Base-by-base conservation (phyloP, 2,888 invertebrate species). In the Helobdella robusta region DNA sequence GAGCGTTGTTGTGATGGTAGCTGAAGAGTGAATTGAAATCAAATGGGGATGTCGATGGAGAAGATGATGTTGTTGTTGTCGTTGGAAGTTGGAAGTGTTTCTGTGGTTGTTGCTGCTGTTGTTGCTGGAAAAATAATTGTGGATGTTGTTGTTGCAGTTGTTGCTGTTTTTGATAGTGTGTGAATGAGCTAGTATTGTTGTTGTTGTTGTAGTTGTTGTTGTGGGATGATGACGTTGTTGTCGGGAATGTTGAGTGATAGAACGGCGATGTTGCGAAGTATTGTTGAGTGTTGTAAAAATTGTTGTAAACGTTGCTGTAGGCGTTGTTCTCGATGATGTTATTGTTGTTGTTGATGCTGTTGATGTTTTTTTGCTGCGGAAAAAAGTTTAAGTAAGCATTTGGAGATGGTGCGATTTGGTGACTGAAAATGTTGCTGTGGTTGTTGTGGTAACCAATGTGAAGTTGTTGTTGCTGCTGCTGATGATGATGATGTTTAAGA, bases 401-500 rank as follows among this genome's bases (percentile, higher is more conserved):
- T 56, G 30, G 25, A 8, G 11, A 56, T n/a, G 23, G 56, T 30
- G 28, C 18, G 56, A 30, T 28, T 25, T 30, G 32, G 28, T 28
- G 20, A n/a, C n/a, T 56, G 32, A 15, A 56, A 56, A n/a, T 56
- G 56, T 40, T 40, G 44, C n/a, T 40, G 56, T 56, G 56, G 4
- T 56, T n/a, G 28, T 25, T 30, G 25, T n/a, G 56, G 5, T 8
- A 56, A 30, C 32, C 28, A 3, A n/a, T 2, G 1, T 1, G 11
- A 28, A 36, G 46, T 61, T 62, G 36, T n/a, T 62, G 62, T 50
- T 62, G 62, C 18, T 2, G 46, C 23, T 23, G 36, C 25, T 20
- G 44, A 15, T n/a, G 44, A 28, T n/a, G 59, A 34, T 30, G 59
- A 1, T 18, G 34, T 59, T 34, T 15, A 15, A 20, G 15, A 32